Evolutionary conservation across 2,888 invertebrate genomes (phyloP).

Genomic region (Podotricha telesiphe): DNA sequence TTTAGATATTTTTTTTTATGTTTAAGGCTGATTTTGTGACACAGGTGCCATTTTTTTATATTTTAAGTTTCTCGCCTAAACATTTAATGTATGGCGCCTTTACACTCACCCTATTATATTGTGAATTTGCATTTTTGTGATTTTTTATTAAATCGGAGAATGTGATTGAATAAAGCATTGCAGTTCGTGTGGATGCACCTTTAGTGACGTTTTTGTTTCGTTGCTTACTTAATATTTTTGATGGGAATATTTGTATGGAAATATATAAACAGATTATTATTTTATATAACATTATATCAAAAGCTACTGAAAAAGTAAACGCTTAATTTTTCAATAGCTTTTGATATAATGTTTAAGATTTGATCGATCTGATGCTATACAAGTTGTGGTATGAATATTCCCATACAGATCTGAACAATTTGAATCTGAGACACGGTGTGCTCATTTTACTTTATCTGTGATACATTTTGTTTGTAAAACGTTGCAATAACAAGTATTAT

Average conservation of each 20-base stretch:
- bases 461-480: conserved; percentile 75
- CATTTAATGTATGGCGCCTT: conserved; percentile 13
- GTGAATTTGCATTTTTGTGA: conserved; percentile 6
- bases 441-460: conserved; percentile 76
- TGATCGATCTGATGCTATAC: no score
- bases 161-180: background rate
- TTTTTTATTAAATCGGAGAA: background rate
- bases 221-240: background rate
- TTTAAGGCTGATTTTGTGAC: conserved; percentile 62
- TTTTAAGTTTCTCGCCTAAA: conserved; percentile 27
- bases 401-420: background rate
- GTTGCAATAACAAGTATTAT: conserved; percentile 70
- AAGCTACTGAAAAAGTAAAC: no score
- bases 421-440: conserved; percentile 46
- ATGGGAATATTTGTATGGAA: background rate
- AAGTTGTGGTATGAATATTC: no score
- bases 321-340: no score
- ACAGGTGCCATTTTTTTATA: conserved; percentile 66
- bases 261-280: background rate
- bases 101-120: background rate
- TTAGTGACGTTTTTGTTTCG: background rate
- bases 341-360: no score
- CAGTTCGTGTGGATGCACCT: background rate
- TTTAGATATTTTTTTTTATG: conserved; percentile 37
- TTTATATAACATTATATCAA: background rate